Percentiles rank a stretch among this genome's conserved stretches.
These are phyloP conservation scores for Atlantisia rogersi DNA, from an alignment of 2,113 vertebrate genomes.

Conservation along the genomic window DNA sequence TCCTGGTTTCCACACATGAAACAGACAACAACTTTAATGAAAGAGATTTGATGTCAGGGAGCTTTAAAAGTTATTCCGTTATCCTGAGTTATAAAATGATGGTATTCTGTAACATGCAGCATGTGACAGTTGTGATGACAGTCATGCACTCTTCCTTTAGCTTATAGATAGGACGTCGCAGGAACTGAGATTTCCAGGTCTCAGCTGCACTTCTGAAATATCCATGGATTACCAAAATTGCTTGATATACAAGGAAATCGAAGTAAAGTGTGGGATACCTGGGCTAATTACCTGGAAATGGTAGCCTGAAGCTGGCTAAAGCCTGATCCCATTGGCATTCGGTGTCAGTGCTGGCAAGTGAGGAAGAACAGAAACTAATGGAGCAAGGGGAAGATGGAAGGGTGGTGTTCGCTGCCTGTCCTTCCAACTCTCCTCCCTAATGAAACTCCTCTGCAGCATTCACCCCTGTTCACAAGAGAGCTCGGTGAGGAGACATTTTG, in stretches of 20 bases:
- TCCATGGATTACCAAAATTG: not conserved
- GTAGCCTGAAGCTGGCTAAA: not conserved
- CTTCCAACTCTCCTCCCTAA: not conserved
- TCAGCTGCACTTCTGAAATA: not conserved
- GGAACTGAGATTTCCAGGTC: not conserved
- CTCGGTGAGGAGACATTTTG: accelerated
- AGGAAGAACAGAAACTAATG: not conserved
- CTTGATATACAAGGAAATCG: not conserved
- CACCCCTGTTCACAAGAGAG: not conserved
- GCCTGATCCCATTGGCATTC: not conserved
- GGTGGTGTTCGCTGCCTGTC: not conserved
- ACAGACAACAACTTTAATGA: not conserved
- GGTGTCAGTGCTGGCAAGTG: not conserved
- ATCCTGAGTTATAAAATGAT: not conserved
- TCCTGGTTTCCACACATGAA: not conserved
- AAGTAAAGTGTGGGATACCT: not conserved
- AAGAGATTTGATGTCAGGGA: not conserved
- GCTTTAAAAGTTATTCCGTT: not conserved
- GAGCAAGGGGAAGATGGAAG: not conserved
- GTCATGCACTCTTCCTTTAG: not conserved
- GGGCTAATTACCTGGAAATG: constrained; percentile 2
- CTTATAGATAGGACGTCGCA: not conserved
- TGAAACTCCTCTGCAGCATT: not conserved
- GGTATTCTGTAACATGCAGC: not conserved
- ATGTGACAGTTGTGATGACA: not conserved